phyloP scores from a whole-genome alignment of 2,113 vertebrate species.

The Cyprinodon tularosa region DNA sequence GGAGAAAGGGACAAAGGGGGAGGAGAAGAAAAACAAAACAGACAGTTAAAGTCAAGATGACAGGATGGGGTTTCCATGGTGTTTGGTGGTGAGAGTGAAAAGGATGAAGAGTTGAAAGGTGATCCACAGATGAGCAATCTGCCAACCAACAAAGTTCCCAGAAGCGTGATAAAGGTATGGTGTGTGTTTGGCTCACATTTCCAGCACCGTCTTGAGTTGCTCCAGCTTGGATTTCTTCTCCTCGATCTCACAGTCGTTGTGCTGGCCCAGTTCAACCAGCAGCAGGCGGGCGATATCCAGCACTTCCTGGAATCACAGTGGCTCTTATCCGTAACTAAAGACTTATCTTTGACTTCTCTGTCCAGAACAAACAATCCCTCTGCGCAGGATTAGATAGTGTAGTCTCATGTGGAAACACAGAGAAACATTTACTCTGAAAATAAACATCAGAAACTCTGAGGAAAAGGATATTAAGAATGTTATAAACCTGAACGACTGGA shows the following conservation, averaged over 20 bases:
- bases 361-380: not conserved
- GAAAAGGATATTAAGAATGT: not conserved
- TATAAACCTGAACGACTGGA: not conserved
- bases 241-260: slow-evolving; percentile 90
- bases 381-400: not conserved
- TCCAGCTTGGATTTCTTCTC: slow-evolving; percentile 96
- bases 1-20: slow-evolving; percentile 38
- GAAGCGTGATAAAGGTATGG: not conserved
- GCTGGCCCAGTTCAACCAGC: slow-evolving; percentile 87
- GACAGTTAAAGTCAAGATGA: slow-evolving; percentile 56
- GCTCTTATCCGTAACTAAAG: not conserved
- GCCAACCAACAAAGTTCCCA: slow-evolving; percentile 17
- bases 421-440: not conserved
- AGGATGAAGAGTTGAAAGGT: slow-evolving; percentile 26
- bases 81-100: slow-evolving; percentile 18
- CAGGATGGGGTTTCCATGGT: slow-evolving; percentile 36
- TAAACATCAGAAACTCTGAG: not conserved
- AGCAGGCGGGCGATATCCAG: slow-evolving; percentile 94
- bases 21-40: slow-evolving; percentile 45
- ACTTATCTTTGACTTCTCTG: not conserved
- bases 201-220: slow-evolving; percentile 95
- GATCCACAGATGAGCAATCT: slow-evolving; percentile 11
- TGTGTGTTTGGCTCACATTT: slow-evolving; percentile 85
- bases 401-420: not conserved
- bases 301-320: slow-evolving; percentile 85